Base-by-base conservation (phyloP, 2,113 vertebrate genomes). In the Oophaga pumilio region DNA sequence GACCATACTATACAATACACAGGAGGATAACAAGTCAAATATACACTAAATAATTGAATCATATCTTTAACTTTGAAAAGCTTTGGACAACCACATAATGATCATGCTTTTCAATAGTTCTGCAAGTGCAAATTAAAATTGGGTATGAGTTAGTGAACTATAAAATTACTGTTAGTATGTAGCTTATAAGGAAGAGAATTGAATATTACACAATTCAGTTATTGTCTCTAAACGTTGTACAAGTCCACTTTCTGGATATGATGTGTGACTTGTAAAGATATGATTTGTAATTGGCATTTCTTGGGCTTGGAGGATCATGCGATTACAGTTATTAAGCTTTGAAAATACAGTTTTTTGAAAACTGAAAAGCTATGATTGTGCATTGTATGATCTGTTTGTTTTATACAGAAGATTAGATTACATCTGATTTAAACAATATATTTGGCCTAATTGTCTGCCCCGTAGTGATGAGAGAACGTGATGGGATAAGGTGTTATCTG, bases 21-120 rank as follows among this genome's bases (percentile, higher is more conserved):
- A 82, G 43, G 43, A 82, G 43, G n/a, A 66, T 82, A 82, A 66
- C 80, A 68, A 82, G 80, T 82, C 79, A 82, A 64, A 82, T 24
- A 82, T 24, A 82, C 28, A 20, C 60, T 62, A 82, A 82, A 68
- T 82, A 64, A 66, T 82, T 82, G 33, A 82, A 66, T n/a, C 28
- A 82, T n/a, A 17, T n/a, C 62, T 64, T 81, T 50, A 66, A 24
- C 80, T 68, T 82, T 49, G 5, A 15, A 68, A 82, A 52, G 13
- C 22, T 13, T 17, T 33, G 20, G 4, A 52, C 80, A 24, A 52
- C 33, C 33, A 14, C 26, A 52, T 82, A 50, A 82, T 82, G 20
- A 50, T 66, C 33, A 82, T 24, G 43, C 12, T 49, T 82, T 82
- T 68, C 33, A 66, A 52, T 82, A 24, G 80, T 68, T 24, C 33